A percentile compares a stretch with the other conserved stretches of the same genome.
Conservation (phyloP, 1,140 invertebrate genomes). For the Hylaeus anthracinus region DNA sequence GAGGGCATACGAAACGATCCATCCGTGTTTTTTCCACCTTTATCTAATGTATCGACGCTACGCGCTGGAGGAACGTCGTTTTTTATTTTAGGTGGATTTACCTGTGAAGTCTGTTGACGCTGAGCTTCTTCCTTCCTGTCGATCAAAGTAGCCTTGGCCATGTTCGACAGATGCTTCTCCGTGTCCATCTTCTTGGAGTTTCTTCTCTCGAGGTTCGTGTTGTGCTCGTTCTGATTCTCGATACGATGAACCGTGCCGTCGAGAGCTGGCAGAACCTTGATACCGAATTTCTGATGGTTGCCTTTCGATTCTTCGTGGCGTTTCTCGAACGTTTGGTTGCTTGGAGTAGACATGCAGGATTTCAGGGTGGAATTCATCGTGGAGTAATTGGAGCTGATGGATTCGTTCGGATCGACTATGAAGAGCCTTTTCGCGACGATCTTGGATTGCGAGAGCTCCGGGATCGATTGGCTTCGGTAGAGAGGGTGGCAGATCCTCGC, state of each 20-base stretch:
- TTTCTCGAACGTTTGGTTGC: slow-evolving; percentile 68
- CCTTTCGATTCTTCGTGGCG: slow-evolving; percentile 68
- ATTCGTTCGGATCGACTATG: slow-evolving; percentile 77
- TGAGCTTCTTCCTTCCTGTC: slow-evolving; percentile 31
- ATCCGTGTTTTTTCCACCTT: slow-evolving; percentile 35
- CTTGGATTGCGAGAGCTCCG: slow-evolving; percentile 82
- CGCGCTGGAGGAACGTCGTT: slow-evolving; percentile 30
- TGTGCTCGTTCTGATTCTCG: slow-evolving; percentile 80
- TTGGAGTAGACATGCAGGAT: slow-evolving; percentile 72
- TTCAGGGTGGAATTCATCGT: slow-evolving; percentile 78
- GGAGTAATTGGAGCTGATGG: slow-evolving; percentile 77
- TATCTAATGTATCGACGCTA: slow-evolving; percentile 60
- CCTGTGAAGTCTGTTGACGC: slow-evolving; percentile 11
- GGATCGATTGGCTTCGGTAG: slow-evolving; percentile 86
- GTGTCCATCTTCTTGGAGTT: slow-evolving; percentile 73
- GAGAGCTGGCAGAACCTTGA: slow-evolving; percentile 83
- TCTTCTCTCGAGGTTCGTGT: slow-evolving; percentile 77
- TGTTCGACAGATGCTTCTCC: slow-evolving; percentile 53
- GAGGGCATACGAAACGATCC: slow-evolving; percentile 63
- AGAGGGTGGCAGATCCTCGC: slow-evolving; percentile 85
- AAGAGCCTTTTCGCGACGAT: slow-evolving; percentile 78
- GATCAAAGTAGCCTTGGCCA: background rate
- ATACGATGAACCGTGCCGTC: slow-evolving; percentile 77
- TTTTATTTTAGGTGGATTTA: background rate
- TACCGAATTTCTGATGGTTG: slow-evolving; percentile 85